These are phyloP conservation scores for Priocnemis perturbator DNA, from an alignment of 2,888 invertebrate species.

Conservation along the genomic window DNA sequence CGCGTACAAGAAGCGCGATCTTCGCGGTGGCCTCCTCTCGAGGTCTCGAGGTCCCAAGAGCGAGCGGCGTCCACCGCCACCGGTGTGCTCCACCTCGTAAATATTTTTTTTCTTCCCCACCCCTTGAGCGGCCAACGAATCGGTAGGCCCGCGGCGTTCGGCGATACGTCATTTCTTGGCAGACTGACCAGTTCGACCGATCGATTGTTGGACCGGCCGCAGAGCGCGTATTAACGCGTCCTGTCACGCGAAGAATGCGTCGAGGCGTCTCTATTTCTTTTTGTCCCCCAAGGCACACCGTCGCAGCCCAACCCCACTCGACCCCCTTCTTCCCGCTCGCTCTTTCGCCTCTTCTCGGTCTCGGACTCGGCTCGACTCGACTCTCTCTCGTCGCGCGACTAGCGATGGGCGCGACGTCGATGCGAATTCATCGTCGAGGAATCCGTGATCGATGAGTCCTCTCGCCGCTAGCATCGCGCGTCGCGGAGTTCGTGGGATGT, in stretches of 20 bases:
- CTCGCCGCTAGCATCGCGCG: too few species aligned
- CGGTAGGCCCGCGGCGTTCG: constrained; percentile 52
- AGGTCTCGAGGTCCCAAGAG: too few species aligned
- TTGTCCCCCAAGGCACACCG: constrained; percentile 25
- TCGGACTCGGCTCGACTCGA: too few species aligned
- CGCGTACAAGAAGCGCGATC: constrained; percentile 26
- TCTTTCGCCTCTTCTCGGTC: neutral
- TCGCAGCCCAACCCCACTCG: constrained; percentile 15
- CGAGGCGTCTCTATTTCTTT: constrained; percentile 48
- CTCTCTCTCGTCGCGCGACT: neutral
- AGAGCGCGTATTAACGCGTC: constrained; percentile 53
- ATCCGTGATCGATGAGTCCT: too few species aligned
- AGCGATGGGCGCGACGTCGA: too few species aligned
- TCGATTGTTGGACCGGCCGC: constrained; percentile 28
- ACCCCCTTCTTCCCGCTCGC: constrained; percentile 1
- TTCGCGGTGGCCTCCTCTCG: constrained; percentile 8
- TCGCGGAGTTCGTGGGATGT: too few species aligned
- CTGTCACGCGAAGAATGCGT: constrained; percentile 55
- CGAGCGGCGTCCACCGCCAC: constrained; percentile 1
- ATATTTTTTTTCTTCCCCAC: constrained; percentile 45
- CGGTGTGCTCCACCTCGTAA: constrained; percentile 46
- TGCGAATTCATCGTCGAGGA: too few species aligned
- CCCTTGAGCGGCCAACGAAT: constrained; percentile 47
- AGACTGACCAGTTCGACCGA: constrained; percentile 38
- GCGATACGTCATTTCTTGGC: constrained; percentile 59